Evolutionary conservation across 1,140 invertebrate genomes (phyloP).

Genomic region (Drosophila varians): DNA sequence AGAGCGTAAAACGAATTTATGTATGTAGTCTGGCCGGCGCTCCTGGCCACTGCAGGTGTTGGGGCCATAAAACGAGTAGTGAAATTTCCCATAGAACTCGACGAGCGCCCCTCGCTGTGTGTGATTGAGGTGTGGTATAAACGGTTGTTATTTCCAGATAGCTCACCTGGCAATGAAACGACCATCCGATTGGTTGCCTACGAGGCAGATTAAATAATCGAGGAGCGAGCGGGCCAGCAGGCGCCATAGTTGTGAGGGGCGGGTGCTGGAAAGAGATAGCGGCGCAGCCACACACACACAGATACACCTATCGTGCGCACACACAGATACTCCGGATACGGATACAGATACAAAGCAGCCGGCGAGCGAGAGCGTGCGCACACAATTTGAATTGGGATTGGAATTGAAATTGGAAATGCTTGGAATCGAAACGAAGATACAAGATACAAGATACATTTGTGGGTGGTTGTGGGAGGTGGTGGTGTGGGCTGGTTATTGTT

Average conservation of each 20-base stretch:
- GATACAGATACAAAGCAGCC: conserved; percentile 9
- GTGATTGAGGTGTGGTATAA: conserved; percentile 36
- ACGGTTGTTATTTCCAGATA: conserved; percentile 55
- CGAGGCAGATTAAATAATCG: conserved; percentile 71
- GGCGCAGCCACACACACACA: conserved; percentile 13
- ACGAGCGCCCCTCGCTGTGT: conserved; percentile 21
- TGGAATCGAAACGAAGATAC: conserved; percentile 65
- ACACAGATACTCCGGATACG: neutral
- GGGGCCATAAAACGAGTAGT: conserved; percentile 49
- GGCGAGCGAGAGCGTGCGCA: conserved; percentile 66
- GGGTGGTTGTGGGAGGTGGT: conserved; percentile 2
- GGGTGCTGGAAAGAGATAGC: conserved; percentile 14
- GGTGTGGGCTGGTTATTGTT: neutral
- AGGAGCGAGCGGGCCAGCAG: conserved; percentile 38
- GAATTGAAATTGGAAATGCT: conserved; percentile 57
- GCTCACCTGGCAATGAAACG: conserved; percentile 76
- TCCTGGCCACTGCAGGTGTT: conserved; percentile 61
- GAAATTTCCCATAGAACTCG: neutral
- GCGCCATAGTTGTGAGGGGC: neutral
- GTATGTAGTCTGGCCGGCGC: conserved; percentile 37
- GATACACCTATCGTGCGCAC: neutral
- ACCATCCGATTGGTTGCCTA: conserved; percentile 66
- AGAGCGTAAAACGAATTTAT: conserved; percentile 74
- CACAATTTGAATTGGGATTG: conserved; percentile 55
- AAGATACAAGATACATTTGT: conserved; percentile 1